Percentiles rank a stretch among this genome's conserved stretches.
Conservation (phyloP, 2,888 invertebrate genomes). For the Silvanus unidentatus region DNA sequence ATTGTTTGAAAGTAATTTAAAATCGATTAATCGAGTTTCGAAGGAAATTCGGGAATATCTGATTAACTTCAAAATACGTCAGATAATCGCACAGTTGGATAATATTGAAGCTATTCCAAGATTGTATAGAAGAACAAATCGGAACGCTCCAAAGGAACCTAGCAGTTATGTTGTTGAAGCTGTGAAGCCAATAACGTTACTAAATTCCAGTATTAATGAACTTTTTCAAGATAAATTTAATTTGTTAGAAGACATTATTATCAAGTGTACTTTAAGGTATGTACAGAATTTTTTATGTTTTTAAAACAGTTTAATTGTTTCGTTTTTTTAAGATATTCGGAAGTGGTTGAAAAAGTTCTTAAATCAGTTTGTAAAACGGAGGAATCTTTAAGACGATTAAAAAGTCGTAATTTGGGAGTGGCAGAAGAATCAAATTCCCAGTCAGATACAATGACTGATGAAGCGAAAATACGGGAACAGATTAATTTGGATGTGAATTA, state of each 20-base stretch:
- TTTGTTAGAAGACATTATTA: slow-evolving; percentile 46
- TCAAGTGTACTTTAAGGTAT: slow-evolving; percentile 38
- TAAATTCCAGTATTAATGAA: slow-evolving; percentile 50
- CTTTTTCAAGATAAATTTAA: slow-evolving; percentile 41
- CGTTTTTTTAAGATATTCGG: slow-evolving; percentile 52
- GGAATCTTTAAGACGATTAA: slow-evolving; percentile 84
- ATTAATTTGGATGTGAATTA: slow-evolving; percentile 77
- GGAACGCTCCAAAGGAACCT: slow-evolving; percentile 74
- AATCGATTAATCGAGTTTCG: slow-evolving; percentile 22
- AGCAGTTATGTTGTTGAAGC: slow-evolving; percentile 60
- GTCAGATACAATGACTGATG: slow-evolving; percentile 59
- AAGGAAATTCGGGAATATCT: slow-evolving; percentile 29
- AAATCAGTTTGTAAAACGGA: slow-evolving; percentile 93
- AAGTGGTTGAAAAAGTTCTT: slow-evolving; percentile 78
- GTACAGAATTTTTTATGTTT: neutral
- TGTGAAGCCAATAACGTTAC: slow-evolving; percentile 51
- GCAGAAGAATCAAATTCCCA: slow-evolving; percentile 47
- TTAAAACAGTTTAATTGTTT: neutral
- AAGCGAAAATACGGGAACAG: slow-evolving; percentile 90
- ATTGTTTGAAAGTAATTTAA: slow-evolving; percentile 29
- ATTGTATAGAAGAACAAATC: slow-evolving; percentile 85
- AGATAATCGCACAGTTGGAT: slow-evolving; percentile 58
- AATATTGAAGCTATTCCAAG: slow-evolving; percentile 92
- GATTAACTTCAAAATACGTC: slow-evolving; percentile 32
- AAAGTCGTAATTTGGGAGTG: slow-evolving; percentile 44